A percentile compares a stretch with the other conserved stretches of the same genome.
Conservation (phyloP, 2,888 invertebrate species). For the Mactromeris polynyma region DNA sequence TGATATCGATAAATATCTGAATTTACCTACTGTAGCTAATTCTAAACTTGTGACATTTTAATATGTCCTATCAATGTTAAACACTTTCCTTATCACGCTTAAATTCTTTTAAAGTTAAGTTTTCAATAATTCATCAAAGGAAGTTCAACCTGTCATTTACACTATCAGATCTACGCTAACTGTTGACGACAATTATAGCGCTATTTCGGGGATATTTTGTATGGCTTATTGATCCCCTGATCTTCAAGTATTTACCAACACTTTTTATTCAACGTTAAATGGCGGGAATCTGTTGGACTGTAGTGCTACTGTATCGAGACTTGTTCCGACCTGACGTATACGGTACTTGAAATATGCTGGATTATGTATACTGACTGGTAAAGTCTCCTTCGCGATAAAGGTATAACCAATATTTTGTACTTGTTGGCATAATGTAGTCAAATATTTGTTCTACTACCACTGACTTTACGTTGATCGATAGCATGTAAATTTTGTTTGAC, state of each 20-base stretch:
- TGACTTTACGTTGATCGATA: constrained; percentile 9
- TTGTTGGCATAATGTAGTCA: constrained; percentile 30
- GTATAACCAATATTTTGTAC: constrained; percentile 18
- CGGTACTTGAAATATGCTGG: constrained; percentile 22
- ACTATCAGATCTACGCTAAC: constrained; percentile 13
- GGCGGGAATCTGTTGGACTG: constrained; percentile 25
- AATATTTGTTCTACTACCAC: constrained; percentile 27
- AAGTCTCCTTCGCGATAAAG: constrained; percentile 7
- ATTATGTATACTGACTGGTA: neutral
- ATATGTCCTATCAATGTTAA: neutral
- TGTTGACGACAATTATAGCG: constrained; percentile 35
- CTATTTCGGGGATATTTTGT: constrained; percentile 18
- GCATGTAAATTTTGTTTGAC: constrained; percentile 17
- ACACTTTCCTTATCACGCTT: neutral
- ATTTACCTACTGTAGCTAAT: neutral
- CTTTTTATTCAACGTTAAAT: neutral
- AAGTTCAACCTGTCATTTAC: neutral
- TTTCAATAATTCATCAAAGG: neutral
- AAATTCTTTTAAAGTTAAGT: constrained; percentile 5
- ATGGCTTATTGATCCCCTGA: neutral
- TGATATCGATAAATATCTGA: neutral
- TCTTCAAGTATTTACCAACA: constrained; percentile 16
- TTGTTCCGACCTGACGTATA: constrained; percentile 22
- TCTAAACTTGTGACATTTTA: neutral
- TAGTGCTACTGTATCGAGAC: constrained; percentile 14